phyloP scores from a whole-genome alignment of 1,140 invertebrate species.

The Meloidogyne hapla region DNA sequence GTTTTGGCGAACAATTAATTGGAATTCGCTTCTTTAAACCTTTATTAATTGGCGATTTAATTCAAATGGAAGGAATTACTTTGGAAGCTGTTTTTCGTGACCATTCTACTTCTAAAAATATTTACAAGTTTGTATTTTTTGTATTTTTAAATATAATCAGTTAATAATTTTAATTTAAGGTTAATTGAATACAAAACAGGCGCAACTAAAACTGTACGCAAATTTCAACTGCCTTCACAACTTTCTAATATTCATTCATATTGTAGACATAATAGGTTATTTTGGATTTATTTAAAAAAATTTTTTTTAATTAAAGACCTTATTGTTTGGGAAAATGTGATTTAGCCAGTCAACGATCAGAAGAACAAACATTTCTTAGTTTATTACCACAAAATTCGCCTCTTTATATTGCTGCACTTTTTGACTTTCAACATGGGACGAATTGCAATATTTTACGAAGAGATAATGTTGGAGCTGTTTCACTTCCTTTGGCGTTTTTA shows the following conservation, averaged over 20 bases:
- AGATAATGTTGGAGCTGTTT: slow-evolving; percentile 38
- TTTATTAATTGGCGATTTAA: neutral
- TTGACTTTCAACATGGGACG: slow-evolving; percentile 56
- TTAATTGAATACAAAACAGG: slow-evolving; percentile 37
- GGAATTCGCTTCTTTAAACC: slow-evolving; percentile 23
- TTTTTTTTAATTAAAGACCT: slow-evolving; percentile 1
- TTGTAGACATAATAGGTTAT: slow-evolving; percentile 47
- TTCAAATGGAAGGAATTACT: slow-evolving; percentile 24
- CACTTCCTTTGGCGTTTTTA: slow-evolving; percentile 56
- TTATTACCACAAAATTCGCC: slow-evolving; percentile 54
- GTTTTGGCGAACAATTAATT: slow-evolving; percentile 16
- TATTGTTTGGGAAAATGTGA: slow-evolving; percentile 15
- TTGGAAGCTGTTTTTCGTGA: slow-evolving; percentile 31
- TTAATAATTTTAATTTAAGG: slow-evolving; percentile 10
- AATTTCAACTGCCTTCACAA: slow-evolving; percentile 20
- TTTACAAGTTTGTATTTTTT: neutral
- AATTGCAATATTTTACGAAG: slow-evolving; percentile 45
- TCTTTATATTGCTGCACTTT: slow-evolving; percentile 55
- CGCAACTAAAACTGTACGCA: slow-evolving; percentile 25
- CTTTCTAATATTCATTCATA: slow-evolving; percentile 48
- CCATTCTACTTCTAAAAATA: neutral
- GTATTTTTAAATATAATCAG: too few relatives aligned
- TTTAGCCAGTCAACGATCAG: neutral
- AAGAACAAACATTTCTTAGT: slow-evolving; percentile 43
- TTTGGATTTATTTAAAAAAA: neutral